Evolutionary conservation across 2,888 invertebrate genomes (phyloP).

Genomic region (Drosophila anceps): DNA sequence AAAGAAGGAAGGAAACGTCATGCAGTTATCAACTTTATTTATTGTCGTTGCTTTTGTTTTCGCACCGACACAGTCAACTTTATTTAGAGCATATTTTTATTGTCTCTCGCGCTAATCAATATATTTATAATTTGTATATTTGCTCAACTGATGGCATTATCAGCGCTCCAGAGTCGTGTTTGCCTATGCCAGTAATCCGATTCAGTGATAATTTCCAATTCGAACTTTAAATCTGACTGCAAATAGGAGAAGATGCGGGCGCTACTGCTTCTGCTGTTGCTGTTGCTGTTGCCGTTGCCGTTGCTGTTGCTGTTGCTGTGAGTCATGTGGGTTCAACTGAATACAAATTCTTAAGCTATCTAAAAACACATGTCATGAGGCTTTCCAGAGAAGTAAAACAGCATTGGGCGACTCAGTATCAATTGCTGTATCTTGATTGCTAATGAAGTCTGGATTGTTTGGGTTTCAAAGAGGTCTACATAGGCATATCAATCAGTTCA

Average conservation of each 20-base stretch:
- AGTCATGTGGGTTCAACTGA: conserved; percentile 1
- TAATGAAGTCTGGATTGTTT: neutral
- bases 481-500: neutral
- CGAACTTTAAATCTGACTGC: conserved; percentile 1
- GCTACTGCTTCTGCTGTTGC: neutral
- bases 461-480: too few relatives aligned
- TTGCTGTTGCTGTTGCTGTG: conserved; percentile 10
- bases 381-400: neutral
- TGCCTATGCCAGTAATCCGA: conserved; percentile 1
- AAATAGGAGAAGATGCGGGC: conserved; percentile 20
- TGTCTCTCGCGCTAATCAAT: conserved; percentile 40
- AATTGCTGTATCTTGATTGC: neutral
- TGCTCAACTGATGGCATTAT: conserved; percentile 60
- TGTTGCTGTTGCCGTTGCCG: too few relatives aligned
- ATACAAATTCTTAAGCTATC: conserved; percentile 3
- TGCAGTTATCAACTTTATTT: conserved; percentile 22
- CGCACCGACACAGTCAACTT: conserved; percentile 42
- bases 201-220: conserved; percentile 39
- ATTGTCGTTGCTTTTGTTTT: conserved; percentile 1
- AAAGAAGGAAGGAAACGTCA: conserved; percentile 30
- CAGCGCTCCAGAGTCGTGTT: conserved; percentile 11
- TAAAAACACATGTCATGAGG: neutral
- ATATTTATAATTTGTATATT: conserved; percentile 38
- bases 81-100: conserved; percentile 35
- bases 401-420: neutral